phyloP scores from a whole-genome alignment of 1,140 invertebrate genomes.

The Oppia nitens region DNA sequence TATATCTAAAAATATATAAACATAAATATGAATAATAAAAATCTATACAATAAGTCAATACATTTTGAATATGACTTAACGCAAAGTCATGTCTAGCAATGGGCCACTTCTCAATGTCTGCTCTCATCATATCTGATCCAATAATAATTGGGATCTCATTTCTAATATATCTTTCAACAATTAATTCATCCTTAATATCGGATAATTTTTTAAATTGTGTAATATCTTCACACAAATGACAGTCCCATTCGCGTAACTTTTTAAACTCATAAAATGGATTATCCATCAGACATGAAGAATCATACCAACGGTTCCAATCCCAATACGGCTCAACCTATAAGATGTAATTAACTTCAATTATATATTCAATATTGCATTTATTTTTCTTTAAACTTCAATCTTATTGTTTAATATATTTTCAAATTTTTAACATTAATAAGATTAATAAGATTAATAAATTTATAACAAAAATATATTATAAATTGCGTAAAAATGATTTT shows the following conservation, averaged over 20 bases:
- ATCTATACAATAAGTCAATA: background rate
- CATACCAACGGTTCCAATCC: slow-evolving; percentile 61
- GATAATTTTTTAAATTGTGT: background rate
- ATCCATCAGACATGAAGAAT: slow-evolving; percentile 49
- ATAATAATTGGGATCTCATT: background rate
- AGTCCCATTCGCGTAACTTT: slow-evolving; percentile 36
- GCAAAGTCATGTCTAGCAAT: background rate
- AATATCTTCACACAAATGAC: slow-evolving; percentile 19
- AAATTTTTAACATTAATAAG: too few relatives aligned
- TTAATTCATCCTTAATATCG: background rate
- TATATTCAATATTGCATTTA: too few relatives aligned
- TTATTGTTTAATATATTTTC: too few relatives aligned
- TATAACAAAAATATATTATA: too few relatives aligned
- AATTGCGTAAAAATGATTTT: too few relatives aligned
- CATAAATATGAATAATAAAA: background rate
- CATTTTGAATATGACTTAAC: background rate
- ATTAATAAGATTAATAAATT: too few relatives aligned
- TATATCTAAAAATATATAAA: background rate
- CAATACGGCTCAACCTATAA: slow-evolving; percentile 44
- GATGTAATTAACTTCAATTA: slow-evolving; percentile 1
- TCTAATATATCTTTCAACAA: background rate
- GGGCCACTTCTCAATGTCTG: background rate
- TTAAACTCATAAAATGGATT: slow-evolving; percentile 41
- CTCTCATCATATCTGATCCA: background rate
- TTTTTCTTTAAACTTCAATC: too few relatives aligned